Percentiles rank a stretch among this genome's conserved stretches.
Conservation (phyloP, 64 coral and sea anemone genomes). For the Astreopora myriophthalma region DNA sequence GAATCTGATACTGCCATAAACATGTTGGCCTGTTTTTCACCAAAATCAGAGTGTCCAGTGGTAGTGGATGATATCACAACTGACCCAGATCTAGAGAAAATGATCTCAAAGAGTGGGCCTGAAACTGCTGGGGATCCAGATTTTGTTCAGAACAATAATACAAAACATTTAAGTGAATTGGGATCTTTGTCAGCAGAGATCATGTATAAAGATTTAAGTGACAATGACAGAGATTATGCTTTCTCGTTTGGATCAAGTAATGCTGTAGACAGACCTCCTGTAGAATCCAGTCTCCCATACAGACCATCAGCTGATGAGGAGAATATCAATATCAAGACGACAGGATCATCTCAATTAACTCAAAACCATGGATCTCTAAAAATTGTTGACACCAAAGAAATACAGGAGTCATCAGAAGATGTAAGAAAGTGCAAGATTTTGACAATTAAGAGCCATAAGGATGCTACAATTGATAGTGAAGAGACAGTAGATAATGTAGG, state of each 20-base stretch:
- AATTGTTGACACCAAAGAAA: background rate
- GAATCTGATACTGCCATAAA: background rate
- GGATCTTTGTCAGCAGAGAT: background rate
- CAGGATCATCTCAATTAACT: conserved; percentile 3
- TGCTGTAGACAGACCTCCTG: background rate
- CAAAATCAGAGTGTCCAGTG: conserved; percentile 10
- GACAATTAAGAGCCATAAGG: background rate
- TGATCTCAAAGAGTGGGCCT: background rate
- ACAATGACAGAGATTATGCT: background rate
- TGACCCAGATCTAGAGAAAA: background rate
- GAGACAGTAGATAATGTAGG: background rate
- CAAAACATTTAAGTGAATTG: background rate
- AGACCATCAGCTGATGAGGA: background rate
- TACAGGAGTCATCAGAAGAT: background rate
- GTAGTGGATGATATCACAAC: background rate
- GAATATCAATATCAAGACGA: background rate
- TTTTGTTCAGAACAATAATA: background rate
- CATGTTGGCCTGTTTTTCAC: conserved; percentile 1
- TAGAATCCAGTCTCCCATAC: background rate
- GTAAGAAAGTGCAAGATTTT: background rate
- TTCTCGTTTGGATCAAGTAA: background rate
- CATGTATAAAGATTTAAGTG: background rate
- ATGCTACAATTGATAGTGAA: background rate
- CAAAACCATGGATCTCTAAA: background rate
- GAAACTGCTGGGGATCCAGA: background rate